Base-by-base conservation (phyloP, 2,888 invertebrate species). In the Sialis lutaria region DNA sequence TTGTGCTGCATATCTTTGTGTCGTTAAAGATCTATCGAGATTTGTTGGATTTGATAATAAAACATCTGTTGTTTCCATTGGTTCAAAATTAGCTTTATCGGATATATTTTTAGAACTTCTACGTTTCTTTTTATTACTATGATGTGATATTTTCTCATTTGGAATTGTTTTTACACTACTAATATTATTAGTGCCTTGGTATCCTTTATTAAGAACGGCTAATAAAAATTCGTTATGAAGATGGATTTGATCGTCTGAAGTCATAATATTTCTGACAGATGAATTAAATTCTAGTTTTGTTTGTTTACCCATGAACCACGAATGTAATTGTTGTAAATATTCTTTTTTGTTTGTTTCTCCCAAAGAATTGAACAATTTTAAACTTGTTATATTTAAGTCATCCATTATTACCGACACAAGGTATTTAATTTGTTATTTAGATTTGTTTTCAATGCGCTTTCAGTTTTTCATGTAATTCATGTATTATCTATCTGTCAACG, bases 191-290 rank as follows among this genome's bases (percentile, higher is more conserved):
- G 50, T 50, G 6, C 53, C 40, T 63, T 57, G 0, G 59, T 58
- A 41, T 63, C 63, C 85, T 69, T 84, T 86, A 56, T 82, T 80
- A 34, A 88, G 68, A 39, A 91, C 68, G 0, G 88, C 85, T 12
- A 87, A 62, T 6, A 91, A 65, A 58, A 91, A 91, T 57, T 82
- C 78, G 64, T 91, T 91, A 62, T 92, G 92, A 46, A 82, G 73
- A 59, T 80, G 82, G 32, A 89, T 74, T 64, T 87, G 82, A 35
- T 64, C 64, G 42, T 86, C 80, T 6, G 73, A 66, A 6, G 73
- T 72, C 51, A 92, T 65, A 10, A 90, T 65, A 59, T 79, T 77
- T 37, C 88, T 72, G 5, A 85, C 84, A 65, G 84, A 82, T 9
- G 67, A 62, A 57, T 91, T 89, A 60, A 92, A 90, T 56, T 89